Evolutionary conservation across 2,888 invertebrate genomes (phyloP).

Genomic region (Aquatica leii): DNA sequence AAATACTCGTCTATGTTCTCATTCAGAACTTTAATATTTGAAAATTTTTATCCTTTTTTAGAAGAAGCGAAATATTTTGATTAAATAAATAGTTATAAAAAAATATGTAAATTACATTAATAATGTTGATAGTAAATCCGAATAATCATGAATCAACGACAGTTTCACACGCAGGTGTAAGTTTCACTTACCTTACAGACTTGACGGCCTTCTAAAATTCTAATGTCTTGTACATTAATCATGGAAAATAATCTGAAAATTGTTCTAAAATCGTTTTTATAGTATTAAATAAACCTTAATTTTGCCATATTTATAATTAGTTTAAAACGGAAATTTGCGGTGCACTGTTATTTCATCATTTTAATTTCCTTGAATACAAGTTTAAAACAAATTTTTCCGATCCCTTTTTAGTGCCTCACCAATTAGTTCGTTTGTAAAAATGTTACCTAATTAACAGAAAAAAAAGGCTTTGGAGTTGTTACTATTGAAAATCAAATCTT

Average conservation of each 20-base stretch:
- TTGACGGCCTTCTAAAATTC: slow-evolving; percentile 25
- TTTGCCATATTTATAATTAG: slow-evolving; percentile 23
- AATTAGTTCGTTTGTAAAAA: too few relatives aligned
- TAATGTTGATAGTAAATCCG: slow-evolving; percentile 10
- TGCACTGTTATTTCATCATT: slow-evolving; percentile 10
- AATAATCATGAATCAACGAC: slow-evolving; percentile 20
- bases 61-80: neutral
- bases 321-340: slow-evolving; percentile 21
- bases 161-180: slow-evolving; percentile 24
- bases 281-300: slow-evolving; percentile 17
- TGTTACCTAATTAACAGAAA: too few relatives aligned
- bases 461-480: too few relatives aligned
- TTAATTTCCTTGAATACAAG: too few relatives aligned
- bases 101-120: slow-evolving; percentile 15
- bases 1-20: neutral
- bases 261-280: slow-evolving; percentile 18
- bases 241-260: slow-evolving; percentile 22
- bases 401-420: too few relatives aligned
- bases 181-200: slow-evolving; percentile 24
- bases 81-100: neutral
- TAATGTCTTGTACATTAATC: slow-evolving; percentile 5
- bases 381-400: too few relatives aligned
- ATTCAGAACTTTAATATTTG: slow-evolving; percentile 8
- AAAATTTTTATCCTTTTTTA: neutral
- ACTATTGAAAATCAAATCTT: too few relatives aligned